phyloP scores from a whole-genome alignment of 2,113 vertebrate genomes.

The Xiphophorus maculatus region DNA sequence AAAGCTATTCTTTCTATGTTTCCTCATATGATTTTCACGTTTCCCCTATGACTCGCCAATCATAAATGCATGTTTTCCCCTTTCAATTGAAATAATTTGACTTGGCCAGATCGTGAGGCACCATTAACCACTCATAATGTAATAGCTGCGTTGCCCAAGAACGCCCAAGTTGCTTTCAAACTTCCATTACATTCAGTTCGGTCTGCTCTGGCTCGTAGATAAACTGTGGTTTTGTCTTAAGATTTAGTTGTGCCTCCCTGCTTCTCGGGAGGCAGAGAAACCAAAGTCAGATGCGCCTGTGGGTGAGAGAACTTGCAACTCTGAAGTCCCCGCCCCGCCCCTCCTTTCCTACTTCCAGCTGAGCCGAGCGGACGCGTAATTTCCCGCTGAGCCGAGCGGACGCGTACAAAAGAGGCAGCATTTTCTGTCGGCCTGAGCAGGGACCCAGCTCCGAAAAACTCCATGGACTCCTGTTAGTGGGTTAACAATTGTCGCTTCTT shows the following conservation, averaged over 20 bases:
- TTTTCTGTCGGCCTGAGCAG: not conserved
- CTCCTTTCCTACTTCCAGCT: constrained; percentile 3
- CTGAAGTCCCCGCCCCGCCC: not conserved
- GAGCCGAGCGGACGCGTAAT: not conserved
- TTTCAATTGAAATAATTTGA: not conserved
- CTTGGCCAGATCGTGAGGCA: not conserved
- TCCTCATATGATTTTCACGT: not conserved
- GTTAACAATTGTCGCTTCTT: not conserved
- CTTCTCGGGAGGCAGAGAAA: not conserved
- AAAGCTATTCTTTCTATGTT: not conserved
- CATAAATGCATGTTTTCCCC: not conserved
- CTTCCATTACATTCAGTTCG: not conserved
- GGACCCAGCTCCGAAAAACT: constrained; percentile 36
- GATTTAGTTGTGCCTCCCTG: constrained; percentile 8
- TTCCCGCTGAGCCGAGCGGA: constrained; percentile 1
- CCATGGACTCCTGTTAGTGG: not conserved
- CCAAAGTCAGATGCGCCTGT: constrained; percentile 23
- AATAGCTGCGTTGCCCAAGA: too few species aligned
- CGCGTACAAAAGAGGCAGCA: not conserved
- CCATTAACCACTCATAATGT: not conserved
- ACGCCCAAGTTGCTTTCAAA: not conserved
- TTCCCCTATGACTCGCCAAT: not conserved
- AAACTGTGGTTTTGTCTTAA: not conserved
- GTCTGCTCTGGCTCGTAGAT: constrained; percentile 1
- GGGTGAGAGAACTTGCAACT: constrained; percentile 14